A percentile compares a stretch with the other conserved stretches of the same genome.
Conservation (phyloP, 2,888 invertebrate genomes). For the Trilocha varians region DNA sequence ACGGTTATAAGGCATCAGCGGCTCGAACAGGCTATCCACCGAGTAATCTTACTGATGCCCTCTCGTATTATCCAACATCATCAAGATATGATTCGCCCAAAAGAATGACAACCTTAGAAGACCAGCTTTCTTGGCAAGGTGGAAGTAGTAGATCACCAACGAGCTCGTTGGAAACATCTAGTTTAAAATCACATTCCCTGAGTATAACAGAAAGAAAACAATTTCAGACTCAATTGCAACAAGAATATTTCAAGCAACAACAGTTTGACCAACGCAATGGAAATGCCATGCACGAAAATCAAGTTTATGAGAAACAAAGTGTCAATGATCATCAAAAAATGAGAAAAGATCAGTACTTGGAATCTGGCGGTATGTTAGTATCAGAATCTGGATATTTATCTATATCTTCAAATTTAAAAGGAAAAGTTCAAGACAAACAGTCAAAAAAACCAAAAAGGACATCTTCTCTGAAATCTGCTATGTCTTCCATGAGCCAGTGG, state of each 20-base stretch:
- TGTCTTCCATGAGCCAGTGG: slow-evolving; percentile 86
- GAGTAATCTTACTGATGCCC: slow-evolving; percentile 83
- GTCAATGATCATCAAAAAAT: slow-evolving; percentile 35
- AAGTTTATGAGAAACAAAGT: slow-evolving; percentile 48
- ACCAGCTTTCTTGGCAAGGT: slow-evolving; percentile 75
- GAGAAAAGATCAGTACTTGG: slow-evolving; percentile 59
- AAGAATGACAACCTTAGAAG: slow-evolving; percentile 73
- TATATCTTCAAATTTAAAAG: slow-evolving; percentile 78
- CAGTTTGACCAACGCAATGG: slow-evolving; percentile 70
- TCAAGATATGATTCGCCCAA: slow-evolving; percentile 73
- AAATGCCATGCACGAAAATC: slow-evolving; percentile 48
- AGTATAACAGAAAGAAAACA: slow-evolving; percentile 70
- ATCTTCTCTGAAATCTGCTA: slow-evolving; percentile 84
- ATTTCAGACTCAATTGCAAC: slow-evolving; percentile 69
- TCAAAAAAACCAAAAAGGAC: slow-evolving; percentile 80
- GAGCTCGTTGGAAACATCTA: slow-evolving; percentile 74
- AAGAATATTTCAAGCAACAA: slow-evolving; percentile 69
- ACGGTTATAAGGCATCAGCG: slow-evolving; percentile 78
- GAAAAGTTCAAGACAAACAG: slow-evolving; percentile 67
- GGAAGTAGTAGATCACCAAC: slow-evolving; percentile 74
- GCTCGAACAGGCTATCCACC: slow-evolving; percentile 80
- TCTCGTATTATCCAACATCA: slow-evolving; percentile 86
- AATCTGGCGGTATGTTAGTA: slow-evolving; percentile 75
- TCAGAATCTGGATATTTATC: slow-evolving; percentile 86
- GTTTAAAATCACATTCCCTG: slow-evolving; percentile 72